A percentile compares a stretch with the other conserved stretches of the same genome.
phyloP scores from a whole-genome alignment of 2,888 invertebrate species.

The Tortricodes alternella region DNA sequence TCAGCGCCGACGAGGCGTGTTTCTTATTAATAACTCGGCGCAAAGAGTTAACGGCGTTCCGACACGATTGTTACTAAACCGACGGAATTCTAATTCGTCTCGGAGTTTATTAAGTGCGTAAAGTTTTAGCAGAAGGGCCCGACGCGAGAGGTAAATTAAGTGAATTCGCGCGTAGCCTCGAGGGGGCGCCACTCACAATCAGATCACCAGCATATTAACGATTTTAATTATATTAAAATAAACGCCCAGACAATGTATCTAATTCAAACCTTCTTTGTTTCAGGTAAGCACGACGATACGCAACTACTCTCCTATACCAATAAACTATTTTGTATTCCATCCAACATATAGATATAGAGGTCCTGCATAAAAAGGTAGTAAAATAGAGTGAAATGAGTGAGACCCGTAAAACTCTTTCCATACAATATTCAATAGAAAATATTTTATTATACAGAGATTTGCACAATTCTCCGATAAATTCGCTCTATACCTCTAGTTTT shows the following conservation, averaged over 20 bases:
- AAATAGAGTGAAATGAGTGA: slow-evolving; percentile 75
- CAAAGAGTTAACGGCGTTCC: slow-evolving; percentile 73
- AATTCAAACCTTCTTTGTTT: slow-evolving; percentile 46
- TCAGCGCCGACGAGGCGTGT: slow-evolving; percentile 59
- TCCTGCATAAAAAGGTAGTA: slow-evolving; percentile 73
- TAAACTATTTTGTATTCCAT: slow-evolving; percentile 55
- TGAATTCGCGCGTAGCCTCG: slow-evolving; percentile 66
- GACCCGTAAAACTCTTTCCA: slow-evolving; percentile 77
- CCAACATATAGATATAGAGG: slow-evolving; percentile 55
- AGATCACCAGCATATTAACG: slow-evolving; percentile 61
- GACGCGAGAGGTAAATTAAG: slow-evolving; percentile 71
- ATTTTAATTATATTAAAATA: slow-evolving; percentile 51
- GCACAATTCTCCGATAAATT: slow-evolving; percentile 80
- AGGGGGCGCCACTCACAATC: slow-evolving; percentile 55
- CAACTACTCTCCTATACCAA: slow-evolving; percentile 45
- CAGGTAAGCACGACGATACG: slow-evolving; percentile 60
- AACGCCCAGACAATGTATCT: slow-evolving; percentile 28
- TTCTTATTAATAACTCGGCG: slow-evolving; percentile 69
- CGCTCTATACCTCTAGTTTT: slow-evolving; percentile 74
- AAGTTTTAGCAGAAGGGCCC: slow-evolving; percentile 69
- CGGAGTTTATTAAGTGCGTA: slow-evolving; percentile 80
- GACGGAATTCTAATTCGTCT: slow-evolving; percentile 79
- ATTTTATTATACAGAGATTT: slow-evolving; percentile 80
- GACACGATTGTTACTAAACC: slow-evolving; percentile 77
- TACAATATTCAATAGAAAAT: slow-evolving; percentile 81